These are phyloP conservation scores for Phrynocephalus guinanensis DNA, from an alignment of 2,797 vertebrate species.

Conservation along the genomic window DNA sequence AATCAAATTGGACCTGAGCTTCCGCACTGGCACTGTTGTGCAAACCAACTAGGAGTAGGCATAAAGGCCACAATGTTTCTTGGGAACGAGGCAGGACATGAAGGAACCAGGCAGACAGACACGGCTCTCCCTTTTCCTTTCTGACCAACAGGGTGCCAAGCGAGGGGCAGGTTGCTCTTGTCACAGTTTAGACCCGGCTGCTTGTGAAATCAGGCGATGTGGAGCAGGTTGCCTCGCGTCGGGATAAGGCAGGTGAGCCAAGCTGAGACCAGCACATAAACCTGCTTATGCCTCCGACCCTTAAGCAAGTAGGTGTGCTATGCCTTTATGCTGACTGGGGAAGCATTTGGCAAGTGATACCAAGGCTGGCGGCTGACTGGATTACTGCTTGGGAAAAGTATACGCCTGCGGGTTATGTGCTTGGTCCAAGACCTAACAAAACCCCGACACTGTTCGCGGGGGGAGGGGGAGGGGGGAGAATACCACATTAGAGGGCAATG, in stretches of 20 bases:
- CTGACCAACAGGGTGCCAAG: background rate
- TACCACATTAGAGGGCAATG: background rate
- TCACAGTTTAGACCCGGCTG: background rate
- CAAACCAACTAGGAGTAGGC: no score
- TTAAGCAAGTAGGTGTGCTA: background rate
- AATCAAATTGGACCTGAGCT: no score
- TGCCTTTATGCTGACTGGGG: background rate
- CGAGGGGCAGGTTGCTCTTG: background rate
- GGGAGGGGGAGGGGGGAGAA: no score
- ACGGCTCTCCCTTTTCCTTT: no score
- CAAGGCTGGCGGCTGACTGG: background rate
- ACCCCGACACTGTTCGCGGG: background rate
- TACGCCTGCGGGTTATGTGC: background rate
- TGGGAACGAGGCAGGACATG: no score
- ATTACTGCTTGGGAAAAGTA: no score
- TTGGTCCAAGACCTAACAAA: no score
- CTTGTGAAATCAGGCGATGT: background rate
- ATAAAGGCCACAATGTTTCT: no score
- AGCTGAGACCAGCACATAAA: background rate
- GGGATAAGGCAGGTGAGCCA: no score
- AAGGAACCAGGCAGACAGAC: no score
- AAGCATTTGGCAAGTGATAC: background rate
- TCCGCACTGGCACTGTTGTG: no score
- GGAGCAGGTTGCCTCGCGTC: background rate
- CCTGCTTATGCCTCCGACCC: no score